Base-by-base conservation (phyloP, 2,888 invertebrate species). In the Chaitophorus viminalis region DNA sequence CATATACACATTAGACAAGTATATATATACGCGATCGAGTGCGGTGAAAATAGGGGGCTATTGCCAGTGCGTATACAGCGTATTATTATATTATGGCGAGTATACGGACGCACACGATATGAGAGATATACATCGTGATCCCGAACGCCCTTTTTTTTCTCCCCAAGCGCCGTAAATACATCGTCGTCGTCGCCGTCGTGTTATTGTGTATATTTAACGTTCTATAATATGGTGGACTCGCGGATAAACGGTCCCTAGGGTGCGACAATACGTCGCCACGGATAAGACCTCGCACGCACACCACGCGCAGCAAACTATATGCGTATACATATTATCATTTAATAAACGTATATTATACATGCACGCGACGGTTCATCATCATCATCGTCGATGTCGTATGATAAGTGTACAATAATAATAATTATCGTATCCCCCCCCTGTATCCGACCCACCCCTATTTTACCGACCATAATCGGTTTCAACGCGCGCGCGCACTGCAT, bases 241-340 rank as follows among this genome's bases (percentile, higher is more conserved):
- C 33, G 46, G 52, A 74, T 74, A 82, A 82, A 82, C 74, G 82
- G 33, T 74, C 82, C 82, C 74, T 74, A 36, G 82, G 72, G 72
- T n/a, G 33, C 70, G 39, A 65, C n/a, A 29, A 46, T 21, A 46
- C 68, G 25, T 29, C 14, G 65, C 8, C 68, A 29, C 3, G 68
- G 9, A 9, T n/a, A 8, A 29, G 68, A 25, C n/a, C 29, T 29
- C 68, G 65, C n/a, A 2, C 8, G 3, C 54, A 4, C 54, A 21
- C 54, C 46, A 9, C 46, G 6, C 46, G 46, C 46, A 9, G 46
- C 46, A 9, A 46, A 46, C 46, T 21, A 21, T 60, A 39, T 6
- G n/a, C n/a, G n/a, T n/a, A n/a, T n/a, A n/a, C n/a, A n/a, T n/a
- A n/a, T n/a, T n/a, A 18, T 25, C n/a, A 6, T n/a, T n/a, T 9